Base-by-base conservation (phyloP, 2,888 invertebrate species). In the Cheilosia urbana region DNA sequence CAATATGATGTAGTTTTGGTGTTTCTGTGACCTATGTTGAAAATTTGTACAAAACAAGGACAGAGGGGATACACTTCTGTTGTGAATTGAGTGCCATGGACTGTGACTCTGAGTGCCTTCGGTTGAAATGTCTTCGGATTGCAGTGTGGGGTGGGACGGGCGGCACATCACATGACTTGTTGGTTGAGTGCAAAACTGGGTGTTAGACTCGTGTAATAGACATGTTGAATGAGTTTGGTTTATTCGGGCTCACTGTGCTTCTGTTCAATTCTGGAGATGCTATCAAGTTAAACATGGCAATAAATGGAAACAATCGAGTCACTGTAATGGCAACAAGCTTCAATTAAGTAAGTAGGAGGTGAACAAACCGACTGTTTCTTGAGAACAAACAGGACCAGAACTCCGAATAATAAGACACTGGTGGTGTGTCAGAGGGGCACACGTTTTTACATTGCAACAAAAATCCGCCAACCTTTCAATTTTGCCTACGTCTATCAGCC, bases 141-240 rank as follows among this genome's bases (percentile, higher is more conserved):
- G 71, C 62, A 57, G 21, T 62, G 21, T 34, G 37, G 17, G 45
- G 69, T 2, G 13, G 30, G 6, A 6, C 11, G 42, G 53, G 11
- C 42, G 53, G 5, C 42, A 17, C 34, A 13, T 9, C 42, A 17
- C 34, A 13, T 9, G 55, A 34, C 40, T 17, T 65, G 71, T 71
- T 71, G 57, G 37, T 47, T 66, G 72, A 68, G 69, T 71, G 60
- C 53, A 58, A 27, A 75, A 79, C 75, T 65, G 80, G 71, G 71
- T 85, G 80, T 81, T 79, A 37, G 63, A 45, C 63, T 84, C 62
- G 21, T 85, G 80, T 81, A 85, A 81, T 76, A 55, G 85, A 80
- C 85, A 85, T 81, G 81, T 85, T 77, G 72, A 81, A 85, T 58
- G 80, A 85, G 76, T 81, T 85, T 81, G 63, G 60, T 77, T 66